Base-by-base conservation (phyloP, 2,888 invertebrate species). In the Cephus pulcher region DNA sequence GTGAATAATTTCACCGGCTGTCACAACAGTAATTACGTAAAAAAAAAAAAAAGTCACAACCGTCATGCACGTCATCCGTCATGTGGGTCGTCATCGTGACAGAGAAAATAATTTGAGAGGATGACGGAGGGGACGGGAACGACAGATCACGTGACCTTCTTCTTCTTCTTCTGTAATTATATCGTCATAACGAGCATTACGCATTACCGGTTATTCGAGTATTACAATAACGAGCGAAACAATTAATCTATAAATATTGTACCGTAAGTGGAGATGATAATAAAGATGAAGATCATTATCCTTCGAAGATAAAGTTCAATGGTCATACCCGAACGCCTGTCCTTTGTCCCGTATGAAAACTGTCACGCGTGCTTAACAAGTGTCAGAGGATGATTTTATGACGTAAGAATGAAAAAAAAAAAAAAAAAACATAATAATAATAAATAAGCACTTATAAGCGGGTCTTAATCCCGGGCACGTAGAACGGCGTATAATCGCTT, bases 171-270 rank as follows among this genome's bases (percentile, higher is more conserved):
- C 89, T 89, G 84, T 89, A 89, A 87, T 88, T 88, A 86, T 87
- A 89, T 86, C 86, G 87, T 89, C 88, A 89, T 85, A 84, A 87
- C 88, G 68, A 76, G 73, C 75, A 79, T 74, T 77, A 73, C 56
- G 73, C 73, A 78, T 79, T 73, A 78, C 82, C 82, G 84, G 84
- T 84, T 86, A 88, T 85, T 85, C 86, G 86, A 88, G 84, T 88
- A 89, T 88, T 86, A 88, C 86, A 87, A 86, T 87, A 86, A 56
- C 82, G 81, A 86, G 82, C 85, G 85, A 87, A 82, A 88, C 79
- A 87, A 87, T 82, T 89, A 89, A 87, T 83, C 86, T 89, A 90
- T 89, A 90, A 88, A 89, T 90, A 90, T 87, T 89, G 87, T 90
- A 89, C 83, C 86, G 88, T 89, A 89, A 89, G 87, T 87, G 86